Evolutionary conservation across 2,797 vertebrate genomes (phyloP).

Genomic region (Alectoris magna): DNA sequence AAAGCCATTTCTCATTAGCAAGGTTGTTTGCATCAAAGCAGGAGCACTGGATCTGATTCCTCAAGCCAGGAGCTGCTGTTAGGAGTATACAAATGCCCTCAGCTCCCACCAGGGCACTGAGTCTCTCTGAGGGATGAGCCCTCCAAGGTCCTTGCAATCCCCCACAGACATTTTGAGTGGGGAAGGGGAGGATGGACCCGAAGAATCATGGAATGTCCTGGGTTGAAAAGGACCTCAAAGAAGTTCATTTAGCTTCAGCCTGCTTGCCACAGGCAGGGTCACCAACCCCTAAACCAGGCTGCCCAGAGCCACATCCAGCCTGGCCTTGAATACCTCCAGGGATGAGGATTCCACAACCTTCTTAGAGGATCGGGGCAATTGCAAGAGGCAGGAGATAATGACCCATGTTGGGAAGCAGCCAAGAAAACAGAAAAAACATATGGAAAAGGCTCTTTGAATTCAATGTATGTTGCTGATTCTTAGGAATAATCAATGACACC

Average conservation of each 20-base stretch:
- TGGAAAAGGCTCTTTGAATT: conserved; percentile 24
- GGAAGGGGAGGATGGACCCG: neutral
- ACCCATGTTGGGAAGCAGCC: conserved; percentile 38
- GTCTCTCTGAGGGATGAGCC: neutral
- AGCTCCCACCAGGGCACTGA: neutral
- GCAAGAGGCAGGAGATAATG: conserved; percentile 24
- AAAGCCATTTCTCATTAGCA: conserved; percentile 14
- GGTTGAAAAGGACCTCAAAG: too few relatives aligned
- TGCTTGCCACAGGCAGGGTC: too few relatives aligned
- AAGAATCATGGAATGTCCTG: neutral
- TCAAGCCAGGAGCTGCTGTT: neutral
- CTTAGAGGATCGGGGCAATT: neutral
- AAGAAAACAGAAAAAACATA: conserved; percentile 40
- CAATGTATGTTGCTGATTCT: conserved; percentile 23
- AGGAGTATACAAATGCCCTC: neutral
- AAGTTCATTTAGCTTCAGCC: too few relatives aligned
- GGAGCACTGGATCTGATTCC: neutral
- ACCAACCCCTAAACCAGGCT: too few relatives aligned
- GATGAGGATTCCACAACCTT: too few relatives aligned
- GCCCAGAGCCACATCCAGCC: too few relatives aligned
- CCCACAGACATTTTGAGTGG: neutral
- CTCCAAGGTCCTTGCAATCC: neutral
- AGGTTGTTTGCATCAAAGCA: conserved; percentile 12
- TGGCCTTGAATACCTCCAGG: too few relatives aligned
- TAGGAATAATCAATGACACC: conserved; percentile 42